Percentiles rank a stretch among this genome's conserved stretches.
These are phyloP conservation scores for Phasia obesa DNA, from an alignment of 2,888 invertebrate species.

Conservation along the genomic window DNA sequence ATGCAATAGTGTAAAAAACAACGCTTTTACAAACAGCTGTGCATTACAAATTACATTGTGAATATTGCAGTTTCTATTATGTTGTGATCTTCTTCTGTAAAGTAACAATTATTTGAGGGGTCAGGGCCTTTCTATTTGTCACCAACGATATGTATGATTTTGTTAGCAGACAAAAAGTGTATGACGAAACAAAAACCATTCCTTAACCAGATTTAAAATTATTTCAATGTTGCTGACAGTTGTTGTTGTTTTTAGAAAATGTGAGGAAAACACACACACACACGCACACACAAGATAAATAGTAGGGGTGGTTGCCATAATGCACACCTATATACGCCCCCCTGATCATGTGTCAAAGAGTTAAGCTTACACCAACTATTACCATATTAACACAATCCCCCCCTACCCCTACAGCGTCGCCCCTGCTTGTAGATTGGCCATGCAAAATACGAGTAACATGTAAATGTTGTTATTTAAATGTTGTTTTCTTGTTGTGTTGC, in stretches of 20 bases:
- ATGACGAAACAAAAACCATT: constrained; percentile 47
- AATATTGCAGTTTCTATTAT: no score
- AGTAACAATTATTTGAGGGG: no score
- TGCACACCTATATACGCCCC: constrained; percentile 50
- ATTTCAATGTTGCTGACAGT: constrained; percentile 50
- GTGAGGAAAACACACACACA: neutral
- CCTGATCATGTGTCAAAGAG: constrained; percentile 62
- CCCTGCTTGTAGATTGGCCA: neutral
- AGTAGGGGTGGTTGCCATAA: constrained; percentile 26
- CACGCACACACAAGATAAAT: neutral
- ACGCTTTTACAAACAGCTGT: no score
- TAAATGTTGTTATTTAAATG: constrained; percentile 49
- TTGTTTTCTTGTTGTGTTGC: constrained; percentile 13
- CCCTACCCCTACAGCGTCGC: neutral
- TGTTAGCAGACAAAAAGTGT: constrained; percentile 23
- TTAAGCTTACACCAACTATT: constrained; percentile 71
- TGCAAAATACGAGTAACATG: constrained; percentile 47
- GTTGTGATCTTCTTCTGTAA: no score
- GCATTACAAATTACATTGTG: no score
- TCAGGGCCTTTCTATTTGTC: no score
- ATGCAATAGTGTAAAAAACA: no score
- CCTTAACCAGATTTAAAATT: constrained; percentile 54
- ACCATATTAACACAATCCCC: constrained; percentile 60
- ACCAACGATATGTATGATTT: constrained; percentile 11
- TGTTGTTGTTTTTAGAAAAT: constrained; percentile 11